Evolutionary conservation across 2,888 invertebrate species (phyloP).

Genomic region (Drosophila prostipennis): DNA sequence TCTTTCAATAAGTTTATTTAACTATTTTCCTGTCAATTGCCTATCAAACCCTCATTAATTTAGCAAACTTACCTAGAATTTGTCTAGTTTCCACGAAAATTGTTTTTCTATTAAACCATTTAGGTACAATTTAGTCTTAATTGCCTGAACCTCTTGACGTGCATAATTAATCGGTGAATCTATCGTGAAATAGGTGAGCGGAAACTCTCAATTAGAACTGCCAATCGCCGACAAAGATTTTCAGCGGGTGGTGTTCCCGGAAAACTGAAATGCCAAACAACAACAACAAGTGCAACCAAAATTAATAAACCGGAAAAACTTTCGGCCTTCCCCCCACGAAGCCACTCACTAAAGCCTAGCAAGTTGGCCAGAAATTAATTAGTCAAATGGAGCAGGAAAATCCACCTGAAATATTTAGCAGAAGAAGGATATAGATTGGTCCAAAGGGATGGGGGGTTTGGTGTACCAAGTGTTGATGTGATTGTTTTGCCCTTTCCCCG

Average conservation of each 20-base stretch:
- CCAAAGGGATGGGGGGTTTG: constrained; percentile 4
- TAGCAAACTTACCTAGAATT: not conserved
- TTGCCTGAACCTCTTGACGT: constrained; percentile 8
- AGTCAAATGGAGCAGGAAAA: constrained; percentile 55
- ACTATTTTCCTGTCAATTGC: too few relatives aligned
- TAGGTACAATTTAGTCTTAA: not conserved
- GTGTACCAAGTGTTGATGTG: constrained; percentile 45
- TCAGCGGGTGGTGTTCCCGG: constrained; percentile 16
- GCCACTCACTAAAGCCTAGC: constrained; percentile 20
- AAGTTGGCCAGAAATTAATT: constrained; percentile 72
- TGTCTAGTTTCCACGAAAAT: not conserved
- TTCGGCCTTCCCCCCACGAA: constrained; percentile 41
- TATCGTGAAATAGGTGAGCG: constrained; percentile 6
- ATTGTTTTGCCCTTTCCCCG: constrained; percentile 29
- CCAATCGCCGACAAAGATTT: constrained; percentile 39
- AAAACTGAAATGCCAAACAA: constrained; percentile 16
- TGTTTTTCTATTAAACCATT: too few relatives aligned
- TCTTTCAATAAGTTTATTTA: too few relatives aligned
- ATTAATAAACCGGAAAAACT: constrained; percentile 59
- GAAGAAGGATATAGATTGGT: constrained; percentile 57
- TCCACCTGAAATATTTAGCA: constrained; percentile 49
- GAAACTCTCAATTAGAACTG: constrained; percentile 40
- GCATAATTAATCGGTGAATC: constrained; percentile 29
- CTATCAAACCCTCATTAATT: too few relatives aligned
- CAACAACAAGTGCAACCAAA: constrained; percentile 46